Conservation (phyloP, 2,113 vertebrate species). For the Rynchops niger region DNA sequence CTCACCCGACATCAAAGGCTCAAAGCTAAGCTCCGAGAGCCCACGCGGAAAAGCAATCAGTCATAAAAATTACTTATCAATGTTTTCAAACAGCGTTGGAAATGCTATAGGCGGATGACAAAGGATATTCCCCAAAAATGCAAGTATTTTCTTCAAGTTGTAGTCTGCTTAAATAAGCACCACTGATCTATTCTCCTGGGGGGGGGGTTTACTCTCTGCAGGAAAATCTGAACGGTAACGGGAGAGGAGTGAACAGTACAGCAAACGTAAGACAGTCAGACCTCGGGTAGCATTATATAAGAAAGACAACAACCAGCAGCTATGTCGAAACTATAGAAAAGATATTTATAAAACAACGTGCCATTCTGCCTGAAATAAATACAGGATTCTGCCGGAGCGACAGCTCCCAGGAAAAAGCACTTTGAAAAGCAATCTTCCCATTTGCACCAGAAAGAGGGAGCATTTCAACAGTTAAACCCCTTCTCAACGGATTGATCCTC, state of each 20-base stretch:
- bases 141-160: constrained; percentile 4
- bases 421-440: constrained; percentile 37
- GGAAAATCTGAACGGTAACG: constrained; percentile 34
- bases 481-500: constrained; percentile 45
- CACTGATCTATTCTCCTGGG: background rate
- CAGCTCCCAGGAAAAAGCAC: constrained; percentile 40
- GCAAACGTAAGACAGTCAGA: background rate
- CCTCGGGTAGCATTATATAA: constrained; percentile 46
- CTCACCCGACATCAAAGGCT: background rate
- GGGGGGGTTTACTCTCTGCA: constrained; percentile 39
- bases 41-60: background rate
- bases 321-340: constrained; percentile 46
- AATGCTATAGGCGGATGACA: background rate
- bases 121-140: background rate
- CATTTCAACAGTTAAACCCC: constrained; percentile 52
- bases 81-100: background rate
- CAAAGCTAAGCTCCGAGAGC: background rate
- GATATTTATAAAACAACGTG: constrained; percentile 60
- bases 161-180: constrained; percentile 41
- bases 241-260: background rate
- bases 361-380: constrained; percentile 58
- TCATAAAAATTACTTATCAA: background rate
- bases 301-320: constrained; percentile 53
- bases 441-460: constrained; percentile 46
- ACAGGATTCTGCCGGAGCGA: background rate